Conservation (phyloP, 2,797 vertebrate species). For the Danio albolineatus region DNA sequence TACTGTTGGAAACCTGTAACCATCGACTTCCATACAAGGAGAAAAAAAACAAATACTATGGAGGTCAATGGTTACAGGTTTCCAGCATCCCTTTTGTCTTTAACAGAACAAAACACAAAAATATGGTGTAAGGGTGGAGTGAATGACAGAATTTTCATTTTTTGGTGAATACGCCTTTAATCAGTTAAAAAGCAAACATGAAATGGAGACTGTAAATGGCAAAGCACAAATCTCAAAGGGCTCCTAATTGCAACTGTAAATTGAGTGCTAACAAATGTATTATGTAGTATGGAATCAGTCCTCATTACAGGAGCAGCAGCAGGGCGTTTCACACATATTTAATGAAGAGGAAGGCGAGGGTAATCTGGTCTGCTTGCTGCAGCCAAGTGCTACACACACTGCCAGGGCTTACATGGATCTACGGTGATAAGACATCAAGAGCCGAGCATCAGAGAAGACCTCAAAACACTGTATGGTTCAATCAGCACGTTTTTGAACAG, state of each 20-base stretch:
- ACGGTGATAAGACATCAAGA: slow-evolving; percentile 23
- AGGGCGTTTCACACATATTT: slow-evolving; percentile 45
- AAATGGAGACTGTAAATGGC: slow-evolving; percentile 30
- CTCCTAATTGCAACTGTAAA: slow-evolving; percentile 42
- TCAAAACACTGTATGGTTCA: not conserved
- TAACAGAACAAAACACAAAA: no score
- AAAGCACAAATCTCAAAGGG: slow-evolving; percentile 24
- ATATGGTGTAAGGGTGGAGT: no score
- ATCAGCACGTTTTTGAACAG: no score
- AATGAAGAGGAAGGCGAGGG: slow-evolving; percentile 49
- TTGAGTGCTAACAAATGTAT: slow-evolving; percentile 48
- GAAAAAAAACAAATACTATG: no score
- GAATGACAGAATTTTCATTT: not conserved
- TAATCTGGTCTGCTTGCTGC: slow-evolving; percentile 42
- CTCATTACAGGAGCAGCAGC: slow-evolving; percentile 37
- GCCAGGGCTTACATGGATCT: slow-evolving; percentile 31
- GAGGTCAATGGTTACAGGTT: no score
- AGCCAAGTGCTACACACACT: slow-evolving; percentile 40
- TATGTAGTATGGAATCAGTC: slow-evolving; percentile 31
- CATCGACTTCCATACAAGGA: no score
- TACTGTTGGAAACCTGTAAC: no score
- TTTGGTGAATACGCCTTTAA: not conserved
- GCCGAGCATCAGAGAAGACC: slow-evolving; percentile 5
- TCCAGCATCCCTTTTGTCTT: no score
- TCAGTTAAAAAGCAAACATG: slow-evolving; percentile 9